phyloP scores from a whole-genome alignment of 1,140 invertebrate species.

The Asbolus verrucosus region DNA sequence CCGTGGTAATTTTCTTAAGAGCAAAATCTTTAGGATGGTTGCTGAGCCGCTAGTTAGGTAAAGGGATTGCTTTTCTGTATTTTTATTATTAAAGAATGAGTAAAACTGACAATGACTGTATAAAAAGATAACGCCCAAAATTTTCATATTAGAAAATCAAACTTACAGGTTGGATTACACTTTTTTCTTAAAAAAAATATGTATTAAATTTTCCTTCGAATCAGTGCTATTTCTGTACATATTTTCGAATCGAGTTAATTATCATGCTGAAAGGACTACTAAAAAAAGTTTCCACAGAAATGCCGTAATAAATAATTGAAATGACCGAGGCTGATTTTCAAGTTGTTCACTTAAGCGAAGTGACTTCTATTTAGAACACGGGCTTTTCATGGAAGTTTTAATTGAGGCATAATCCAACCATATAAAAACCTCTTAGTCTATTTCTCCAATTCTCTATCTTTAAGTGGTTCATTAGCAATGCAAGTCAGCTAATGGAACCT shows the following conservation, averaged over 20 bases:
- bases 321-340: conserved; percentile 11
- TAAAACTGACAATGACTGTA: too few species aligned
- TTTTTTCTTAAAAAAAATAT: too few species aligned
- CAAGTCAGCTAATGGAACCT: conserved; percentile 60
- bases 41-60: too few species aligned
- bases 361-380: conserved; percentile 23
- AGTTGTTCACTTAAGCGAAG: conserved; percentile 24
- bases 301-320: conserved; percentile 31
- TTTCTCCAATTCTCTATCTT: conserved; percentile 55
- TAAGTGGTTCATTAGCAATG: conserved; percentile 63
- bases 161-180: too few species aligned
- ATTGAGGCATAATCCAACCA: conserved; percentile 57
- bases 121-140: too few species aligned
- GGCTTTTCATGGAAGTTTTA: conserved; percentile 54
- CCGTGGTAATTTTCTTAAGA: too few species aligned
- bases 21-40: too few species aligned
- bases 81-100: too few species aligned
- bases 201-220: not conserved
- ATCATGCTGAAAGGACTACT: not conserved
- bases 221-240: not conserved
- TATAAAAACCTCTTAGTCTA: conserved; percentile 57
- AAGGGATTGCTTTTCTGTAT: too few species aligned
- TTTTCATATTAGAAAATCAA: too few species aligned
- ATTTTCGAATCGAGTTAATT: not conserved
- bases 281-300: conserved; percentile 7